These are phyloP conservation scores for Leptinotarsa haldemani DNA, from an alignment of 2,888 invertebrate genomes.

Conservation along the genomic window DNA sequence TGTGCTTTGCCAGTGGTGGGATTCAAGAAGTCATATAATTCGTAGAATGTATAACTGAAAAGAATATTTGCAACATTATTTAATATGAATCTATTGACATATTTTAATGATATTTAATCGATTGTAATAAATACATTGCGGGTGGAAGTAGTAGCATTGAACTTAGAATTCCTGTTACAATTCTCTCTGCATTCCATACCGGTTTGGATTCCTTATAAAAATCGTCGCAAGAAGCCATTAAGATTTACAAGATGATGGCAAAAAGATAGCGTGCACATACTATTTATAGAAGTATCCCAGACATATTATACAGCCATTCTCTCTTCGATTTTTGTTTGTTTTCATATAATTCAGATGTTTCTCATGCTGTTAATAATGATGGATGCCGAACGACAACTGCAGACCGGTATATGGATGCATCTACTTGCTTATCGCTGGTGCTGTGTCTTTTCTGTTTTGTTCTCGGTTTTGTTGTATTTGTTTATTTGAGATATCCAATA, in stretches of 20 bases:
- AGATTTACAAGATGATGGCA: conserved; percentile 23
- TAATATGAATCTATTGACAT: too few species aligned
- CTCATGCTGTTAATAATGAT: conserved; percentile 18
- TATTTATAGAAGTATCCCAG: conserved; percentile 29
- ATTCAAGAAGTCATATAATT: too few species aligned
- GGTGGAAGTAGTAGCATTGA: not conserved
- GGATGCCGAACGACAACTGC: not conserved
- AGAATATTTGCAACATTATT: too few species aligned
- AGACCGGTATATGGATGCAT: not conserved
- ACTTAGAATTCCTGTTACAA: not conserved
- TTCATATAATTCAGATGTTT: conserved; percentile 18
- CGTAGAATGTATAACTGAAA: too few species aligned
- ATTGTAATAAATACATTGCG: not conserved
- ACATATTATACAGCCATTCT: conserved; percentile 15
- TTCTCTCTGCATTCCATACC: conserved; percentile 21
- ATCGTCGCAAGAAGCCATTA: conserved; percentile 20
- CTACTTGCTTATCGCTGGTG: not conserved
- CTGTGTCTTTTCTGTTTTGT: not conserved
- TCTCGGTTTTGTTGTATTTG: not conserved
- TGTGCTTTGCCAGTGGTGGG: too few species aligned
- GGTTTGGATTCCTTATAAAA: conserved; percentile 21
- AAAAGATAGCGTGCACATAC: conserved; percentile 22
- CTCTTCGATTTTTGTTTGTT: conserved; percentile 11
- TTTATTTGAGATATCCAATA: not conserved
- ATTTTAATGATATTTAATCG: too few species aligned